Evolutionary conservation across 2,113 vertebrate genomes (phyloP), one percentile per base, ranked within the genome.

Genomic region (Galbula dea): DNA sequence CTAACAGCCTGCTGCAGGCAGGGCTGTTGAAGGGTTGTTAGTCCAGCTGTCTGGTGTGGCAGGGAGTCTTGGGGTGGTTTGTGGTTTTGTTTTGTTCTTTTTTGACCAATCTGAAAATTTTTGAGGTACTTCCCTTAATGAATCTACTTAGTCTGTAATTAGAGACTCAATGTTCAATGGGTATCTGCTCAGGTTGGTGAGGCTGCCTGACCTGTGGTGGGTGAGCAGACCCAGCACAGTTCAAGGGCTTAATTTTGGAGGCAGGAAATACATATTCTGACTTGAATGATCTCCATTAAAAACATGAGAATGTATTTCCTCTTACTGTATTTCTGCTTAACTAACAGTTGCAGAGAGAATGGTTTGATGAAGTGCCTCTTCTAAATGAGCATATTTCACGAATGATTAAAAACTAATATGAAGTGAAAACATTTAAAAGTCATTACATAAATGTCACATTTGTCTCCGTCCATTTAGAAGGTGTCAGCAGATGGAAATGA

Each of bases 321-420:
- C 30, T 76, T 55, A 23, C 29, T 68, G 29, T 22, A 12, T 66
- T 77, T 67, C 48, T 77, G 59, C 10, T 29, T 46, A 19, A 62
- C 67, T 46, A 13, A 4, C 51, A 68, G 30, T 69, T 79, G 29
- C 15, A 15, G 52, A 74, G 30, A 48, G 45, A 74, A 41, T 29
- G 9, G 26, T n/a, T 73, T 67, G 23, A 43, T 76, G 49, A 67
- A 73, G 43, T 0, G 2, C 34, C 20, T 75, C 49, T 43, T 59
- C 51, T 24, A 43, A 65, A 80, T 43, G 8, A 15, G 15, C 2
- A 0, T 72, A 23, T 57, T 58, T 51, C 14, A 24, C 0, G 0
- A 62, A 9, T 14, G 15, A 20, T 51, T 32, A 89, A 66, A 52
- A 86, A 57, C 16, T 43, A 36, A 57, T 32, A 39, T 0, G 0